Evolutionary conservation across 2,888 invertebrate species (phyloP).

Genomic region (Criorhina ranunculi): DNA sequence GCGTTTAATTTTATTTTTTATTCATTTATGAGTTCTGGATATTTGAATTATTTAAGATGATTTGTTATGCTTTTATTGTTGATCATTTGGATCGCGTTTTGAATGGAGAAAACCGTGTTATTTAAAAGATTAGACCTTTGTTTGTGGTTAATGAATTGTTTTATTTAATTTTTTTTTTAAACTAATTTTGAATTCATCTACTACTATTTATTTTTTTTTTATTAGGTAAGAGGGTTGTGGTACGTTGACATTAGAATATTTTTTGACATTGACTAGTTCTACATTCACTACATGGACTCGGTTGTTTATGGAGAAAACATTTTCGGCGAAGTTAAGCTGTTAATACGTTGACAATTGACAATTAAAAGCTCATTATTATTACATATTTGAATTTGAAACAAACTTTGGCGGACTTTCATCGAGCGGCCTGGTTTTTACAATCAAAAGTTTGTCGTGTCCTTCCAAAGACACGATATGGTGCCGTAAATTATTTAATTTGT

Average conservation of each 20-base stretch:
- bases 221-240: neutral
- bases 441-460: too few species aligned
- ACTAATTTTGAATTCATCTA: neutral
- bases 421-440: too few species aligned
- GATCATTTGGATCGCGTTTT: conserved; percentile 19
- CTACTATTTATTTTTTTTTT: neutral
- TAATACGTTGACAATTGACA: too few species aligned
- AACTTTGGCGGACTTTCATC: too few species aligned
- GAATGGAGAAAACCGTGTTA: conserved; percentile 9
- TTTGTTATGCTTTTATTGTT: conserved; percentile 15
- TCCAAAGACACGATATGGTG: too few species aligned
- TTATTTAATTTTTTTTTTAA: neutral
- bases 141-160: conserved; percentile 26
- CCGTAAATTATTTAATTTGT: too few species aligned
- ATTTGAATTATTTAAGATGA: conserved; percentile 49
- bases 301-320: too few species aligned
- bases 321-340: too few species aligned
- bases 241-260: neutral
- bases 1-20: conserved; percentile 17
- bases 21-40: conserved; percentile 38
- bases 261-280: neutral
- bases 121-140: conserved; percentile 7
- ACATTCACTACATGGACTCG: too few species aligned
- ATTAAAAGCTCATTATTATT: too few species aligned
- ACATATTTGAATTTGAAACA: too few species aligned